These are phyloP conservation scores for Acanthisitta chloris DNA, from an alignment of 2,113 vertebrate genomes.

Conservation along the genomic window DNA sequence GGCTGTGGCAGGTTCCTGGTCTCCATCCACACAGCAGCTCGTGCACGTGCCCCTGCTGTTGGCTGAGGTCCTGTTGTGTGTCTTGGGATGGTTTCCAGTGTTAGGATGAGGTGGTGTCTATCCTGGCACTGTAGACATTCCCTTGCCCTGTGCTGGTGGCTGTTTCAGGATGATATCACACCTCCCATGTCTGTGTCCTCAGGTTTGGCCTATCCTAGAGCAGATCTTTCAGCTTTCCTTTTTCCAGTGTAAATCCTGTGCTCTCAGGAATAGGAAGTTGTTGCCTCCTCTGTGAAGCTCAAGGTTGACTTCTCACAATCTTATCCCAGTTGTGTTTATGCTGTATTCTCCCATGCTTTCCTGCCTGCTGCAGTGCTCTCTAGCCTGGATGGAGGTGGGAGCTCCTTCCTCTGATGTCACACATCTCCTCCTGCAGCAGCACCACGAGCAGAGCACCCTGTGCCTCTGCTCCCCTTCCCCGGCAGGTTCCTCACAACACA, in stretches of 20 bases:
- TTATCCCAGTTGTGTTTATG: not conserved
- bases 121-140: not conserved
- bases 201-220: rapidly evolving
- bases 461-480: not conserved
- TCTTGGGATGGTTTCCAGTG: not conserved
- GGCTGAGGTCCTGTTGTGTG: not conserved
- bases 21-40: not conserved
- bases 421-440: no score
- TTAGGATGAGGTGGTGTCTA: not conserved
- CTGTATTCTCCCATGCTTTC: rapidly evolving
- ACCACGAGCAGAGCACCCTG: not conserved
- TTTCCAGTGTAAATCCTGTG: no score
- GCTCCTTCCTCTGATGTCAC: rapidly evolving
- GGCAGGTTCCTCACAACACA: not conserved
- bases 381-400: not conserved
- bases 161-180: not conserved
- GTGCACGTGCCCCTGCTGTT: not conserved
- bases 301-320: not conserved
- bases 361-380: not conserved
- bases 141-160: not conserved
- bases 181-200: rapidly evolving
- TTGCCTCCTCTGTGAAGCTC: not conserved
- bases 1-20: not conserved
- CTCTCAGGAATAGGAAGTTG: not conserved
- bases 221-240: not conserved